Percentiles rank a stretch among this genome's conserved stretches.
Conservation (phyloP, 2,113 vertebrate species). For the Myiopsitta monachus region DNA sequence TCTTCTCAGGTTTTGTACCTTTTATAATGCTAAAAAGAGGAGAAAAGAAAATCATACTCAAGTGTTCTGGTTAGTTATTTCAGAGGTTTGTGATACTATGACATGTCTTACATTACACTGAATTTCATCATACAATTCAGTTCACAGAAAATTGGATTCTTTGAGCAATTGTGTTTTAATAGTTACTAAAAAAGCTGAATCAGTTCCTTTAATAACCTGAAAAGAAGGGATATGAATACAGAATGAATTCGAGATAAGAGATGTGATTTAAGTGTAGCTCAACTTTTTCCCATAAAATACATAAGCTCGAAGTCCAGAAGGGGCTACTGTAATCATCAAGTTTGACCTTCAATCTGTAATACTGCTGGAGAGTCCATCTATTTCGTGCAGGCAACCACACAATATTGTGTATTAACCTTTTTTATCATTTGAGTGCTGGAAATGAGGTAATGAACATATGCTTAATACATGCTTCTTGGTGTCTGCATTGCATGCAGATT, state of each 20-base stretch:
- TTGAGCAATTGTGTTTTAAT: not conserved
- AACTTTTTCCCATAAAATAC: not conserved
- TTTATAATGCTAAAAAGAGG: not conserved
- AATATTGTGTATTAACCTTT: not conserved
- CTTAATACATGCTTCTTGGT: not conserved
- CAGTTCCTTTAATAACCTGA: not conserved
- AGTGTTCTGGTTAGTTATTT: not conserved
- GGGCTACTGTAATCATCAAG: not conserved
- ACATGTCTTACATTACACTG: not conserved
- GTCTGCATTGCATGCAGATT: not conserved
- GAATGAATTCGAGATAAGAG: not conserved
- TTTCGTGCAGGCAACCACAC: not conserved
- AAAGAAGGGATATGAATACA: not conserved
- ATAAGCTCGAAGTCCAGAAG: not conserved
- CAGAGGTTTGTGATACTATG: not conserved
- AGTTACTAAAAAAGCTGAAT: not conserved
- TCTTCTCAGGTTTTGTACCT: not conserved
- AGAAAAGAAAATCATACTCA: not conserved
- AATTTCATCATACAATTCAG: not conserved
- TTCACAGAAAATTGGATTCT: constrained; percentile 19
- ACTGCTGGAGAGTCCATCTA: not conserved
- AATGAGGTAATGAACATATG: not conserved
- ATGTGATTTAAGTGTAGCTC: not conserved
- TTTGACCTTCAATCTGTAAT: not conserved
- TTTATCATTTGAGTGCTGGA: not conserved